Percentiles rank a stretch among this genome's conserved stretches.
phyloP scores from a whole-genome alignment of 2,888 invertebrate genomes.

The Spialia ferax region DNA sequence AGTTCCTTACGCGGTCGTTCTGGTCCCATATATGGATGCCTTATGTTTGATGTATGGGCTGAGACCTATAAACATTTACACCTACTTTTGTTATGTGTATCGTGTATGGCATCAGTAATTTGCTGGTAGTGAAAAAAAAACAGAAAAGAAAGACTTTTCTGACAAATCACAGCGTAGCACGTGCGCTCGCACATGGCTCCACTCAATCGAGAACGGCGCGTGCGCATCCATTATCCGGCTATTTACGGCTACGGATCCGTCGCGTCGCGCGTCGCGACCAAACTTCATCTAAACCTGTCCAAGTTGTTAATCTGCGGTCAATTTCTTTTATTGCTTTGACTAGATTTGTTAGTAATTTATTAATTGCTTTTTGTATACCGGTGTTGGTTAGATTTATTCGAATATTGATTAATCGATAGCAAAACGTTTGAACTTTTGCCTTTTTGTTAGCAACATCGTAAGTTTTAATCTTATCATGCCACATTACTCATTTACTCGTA shows the following conservation, averaged over 20 bases:
- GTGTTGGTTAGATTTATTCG: too few relatives aligned
- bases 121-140: too few relatives aligned
- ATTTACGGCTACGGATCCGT: slow-evolving; percentile 54
- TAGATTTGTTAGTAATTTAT: not conserved
- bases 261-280: slow-evolving; percentile 39
- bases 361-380: not conserved
- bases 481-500: too few relatives aligned
- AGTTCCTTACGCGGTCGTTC: not conserved
- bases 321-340: slow-evolving; percentile 5
- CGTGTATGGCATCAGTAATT: not conserved
- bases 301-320: slow-evolving; percentile 21
- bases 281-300: slow-evolving; percentile 43
- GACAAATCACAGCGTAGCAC: slow-evolving; percentile 52
- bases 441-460: not conserved
- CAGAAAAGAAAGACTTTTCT: not conserved
- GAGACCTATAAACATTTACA: too few relatives aligned
- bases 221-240: slow-evolving; percentile 51
- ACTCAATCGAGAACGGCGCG: slow-evolving; percentile 51
- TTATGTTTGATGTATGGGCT: slow-evolving; percentile 25
- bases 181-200: slow-evolving; percentile 52
- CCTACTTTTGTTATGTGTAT: too few relatives aligned
- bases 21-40: slow-evolving; percentile 23
- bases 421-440: not conserved
- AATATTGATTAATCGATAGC: too few relatives aligned
- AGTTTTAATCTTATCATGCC: too few relatives aligned